Evolutionary conservation across 2,113 vertebrate species (phyloP).

Genomic region (Myodes glareolus): DNA sequence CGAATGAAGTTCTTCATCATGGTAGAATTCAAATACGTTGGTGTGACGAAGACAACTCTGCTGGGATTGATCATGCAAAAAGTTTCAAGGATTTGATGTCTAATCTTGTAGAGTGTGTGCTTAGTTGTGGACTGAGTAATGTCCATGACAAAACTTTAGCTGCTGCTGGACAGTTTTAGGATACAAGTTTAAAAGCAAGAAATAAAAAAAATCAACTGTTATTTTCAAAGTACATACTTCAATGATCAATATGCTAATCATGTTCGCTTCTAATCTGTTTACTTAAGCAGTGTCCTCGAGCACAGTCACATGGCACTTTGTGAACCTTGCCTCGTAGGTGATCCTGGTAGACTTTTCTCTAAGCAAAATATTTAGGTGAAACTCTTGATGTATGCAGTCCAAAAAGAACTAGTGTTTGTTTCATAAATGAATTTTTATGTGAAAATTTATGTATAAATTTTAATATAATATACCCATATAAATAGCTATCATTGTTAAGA

Average conservation of each 20-base stretch:
- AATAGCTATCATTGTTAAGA: neutral
- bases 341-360: neutral
- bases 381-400: neutral
- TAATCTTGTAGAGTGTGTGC: neutral
- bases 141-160: neutral
- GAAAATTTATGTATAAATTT: neutral
- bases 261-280: neutral
- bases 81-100: neutral
- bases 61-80: neutral
- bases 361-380: neutral
- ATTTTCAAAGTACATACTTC: neutral
- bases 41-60: neutral
- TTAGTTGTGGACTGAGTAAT: neutral
- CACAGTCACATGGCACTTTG: neutral
- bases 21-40: neutral
- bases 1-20: neutral
- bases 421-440: neutral
- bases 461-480: neutral
- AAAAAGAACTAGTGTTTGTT: neutral
- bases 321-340: neutral
- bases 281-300: neutral
- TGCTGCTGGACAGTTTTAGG: neutral
- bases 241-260: neutral
- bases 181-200: constrained; percentile 7
- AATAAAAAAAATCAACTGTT: neutral